Conservation (phyloP, 2,113 vertebrate species). For the Oreochromis aureus region DNA sequence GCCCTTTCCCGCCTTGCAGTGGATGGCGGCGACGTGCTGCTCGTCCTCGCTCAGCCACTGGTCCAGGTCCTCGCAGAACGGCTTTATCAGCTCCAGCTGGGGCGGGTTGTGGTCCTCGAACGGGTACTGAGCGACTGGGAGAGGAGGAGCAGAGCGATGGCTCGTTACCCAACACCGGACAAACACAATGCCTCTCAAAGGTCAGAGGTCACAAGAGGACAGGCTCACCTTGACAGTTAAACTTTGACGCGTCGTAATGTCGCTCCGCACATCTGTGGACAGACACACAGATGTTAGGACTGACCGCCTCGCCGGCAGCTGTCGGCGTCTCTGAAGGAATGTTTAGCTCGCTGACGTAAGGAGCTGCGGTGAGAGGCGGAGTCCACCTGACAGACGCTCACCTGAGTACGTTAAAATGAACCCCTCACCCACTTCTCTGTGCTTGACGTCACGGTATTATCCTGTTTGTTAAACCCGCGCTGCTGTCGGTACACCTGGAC, state of each 20-base stretch:
- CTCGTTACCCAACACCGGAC: background rate
- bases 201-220: background rate
- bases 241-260: slow-evolving; percentile 95
- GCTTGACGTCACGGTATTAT: background rate
- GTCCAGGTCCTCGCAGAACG: slow-evolving; percentile 97
- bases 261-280: slow-evolving; percentile 88
- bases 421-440: background rate
- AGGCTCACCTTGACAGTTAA: slow-evolving; percentile 91
- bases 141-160: background rate
- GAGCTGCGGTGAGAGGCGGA: background rate
- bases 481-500: background rate
- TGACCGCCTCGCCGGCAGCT: background rate
- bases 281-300: background rate
- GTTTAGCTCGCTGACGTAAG: background rate
- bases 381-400: background rate
- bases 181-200: background rate
- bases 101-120: slow-evolving; percentile 99
- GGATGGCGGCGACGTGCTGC: slow-evolving; percentile 96
- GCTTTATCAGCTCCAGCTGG: slow-evolving; percentile 95
- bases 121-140: slow-evolving; percentile 92
- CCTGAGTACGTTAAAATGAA: background rate
- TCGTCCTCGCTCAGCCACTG: slow-evolving; percentile 95
- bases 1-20: slow-evolving; percentile 98
- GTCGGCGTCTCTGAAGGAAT: background rate
- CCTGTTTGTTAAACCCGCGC: background rate